Evolutionary conservation across 2,113 vertebrate species (phyloP).

Genomic region (Choloepus hoffmanni): DNA sequence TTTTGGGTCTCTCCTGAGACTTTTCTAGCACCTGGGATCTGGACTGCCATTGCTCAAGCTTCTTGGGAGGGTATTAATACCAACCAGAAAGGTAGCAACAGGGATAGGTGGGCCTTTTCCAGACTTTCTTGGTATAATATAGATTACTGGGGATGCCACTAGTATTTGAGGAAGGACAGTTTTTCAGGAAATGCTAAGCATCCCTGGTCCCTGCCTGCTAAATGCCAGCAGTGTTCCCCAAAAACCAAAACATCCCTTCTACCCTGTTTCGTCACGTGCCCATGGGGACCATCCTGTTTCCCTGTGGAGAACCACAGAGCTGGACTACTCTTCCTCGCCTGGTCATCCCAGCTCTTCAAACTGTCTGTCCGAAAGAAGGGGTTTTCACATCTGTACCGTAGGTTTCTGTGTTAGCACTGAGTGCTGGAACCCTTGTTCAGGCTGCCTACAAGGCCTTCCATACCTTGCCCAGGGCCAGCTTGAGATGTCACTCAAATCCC

Average conservation of each 20-base stretch:
- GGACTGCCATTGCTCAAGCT: neutral
- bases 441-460: neutral
- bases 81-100: neutral
- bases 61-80: neutral
- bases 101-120: neutral
- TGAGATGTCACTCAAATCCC: neutral
- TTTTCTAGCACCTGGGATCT: neutral
- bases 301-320: neutral
- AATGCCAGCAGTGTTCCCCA: neutral
- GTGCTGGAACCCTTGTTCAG: neutral
- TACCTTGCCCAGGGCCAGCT: neutral
- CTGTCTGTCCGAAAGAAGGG: neutral
- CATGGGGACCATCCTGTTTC: neutral
- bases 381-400: neutral
- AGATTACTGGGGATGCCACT: neutral
- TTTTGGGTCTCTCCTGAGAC: neutral
- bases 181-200: neutral
- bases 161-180: neutral
- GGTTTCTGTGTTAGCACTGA: neutral
- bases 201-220: neutral
- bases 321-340: neutral
- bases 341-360: neutral
- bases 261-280: neutral
- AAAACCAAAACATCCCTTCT: neutral
- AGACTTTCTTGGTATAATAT: neutral